Percentiles rank a stretch among this genome's conserved stretches.
Conservation (phyloP, 2,888 invertebrate species). For the Ptilodon capucinus region DNA sequence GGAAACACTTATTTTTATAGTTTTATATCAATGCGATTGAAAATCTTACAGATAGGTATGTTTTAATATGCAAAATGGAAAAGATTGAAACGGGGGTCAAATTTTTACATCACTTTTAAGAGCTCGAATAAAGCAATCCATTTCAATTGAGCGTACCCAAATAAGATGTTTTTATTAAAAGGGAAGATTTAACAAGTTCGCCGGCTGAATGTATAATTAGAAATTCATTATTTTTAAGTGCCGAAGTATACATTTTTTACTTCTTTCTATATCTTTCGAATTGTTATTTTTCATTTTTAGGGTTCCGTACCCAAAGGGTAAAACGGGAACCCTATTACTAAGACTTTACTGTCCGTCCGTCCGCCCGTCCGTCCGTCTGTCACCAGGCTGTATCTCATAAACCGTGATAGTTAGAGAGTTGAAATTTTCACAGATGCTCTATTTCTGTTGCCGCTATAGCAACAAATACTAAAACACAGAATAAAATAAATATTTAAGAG, state of each 20-base stretch:
- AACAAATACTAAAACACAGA: too few species aligned
- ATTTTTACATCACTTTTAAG: neutral
- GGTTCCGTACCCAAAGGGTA: too few species aligned
- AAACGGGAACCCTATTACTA: too few species aligned
- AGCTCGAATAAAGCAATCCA: slow-evolving; percentile 16
- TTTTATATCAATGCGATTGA: too few species aligned
- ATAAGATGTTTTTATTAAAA: slow-evolving; percentile 35
- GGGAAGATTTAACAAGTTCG: slow-evolving; percentile 33
- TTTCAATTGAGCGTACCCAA: slow-evolving; percentile 12
- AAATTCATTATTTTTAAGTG: slow-evolving; percentile 51
- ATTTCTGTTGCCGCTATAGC: too few species aligned
- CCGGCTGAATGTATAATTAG: slow-evolving; percentile 51
- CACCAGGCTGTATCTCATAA: too few species aligned
- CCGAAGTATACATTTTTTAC: slow-evolving; percentile 36
- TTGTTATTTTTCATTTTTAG: slow-evolving; percentile 47
- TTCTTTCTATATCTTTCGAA: slow-evolving; percentile 14
- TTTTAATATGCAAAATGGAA: neutral
- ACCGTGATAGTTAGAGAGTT: too few species aligned
- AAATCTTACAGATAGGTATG: too few species aligned
- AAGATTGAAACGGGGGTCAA: neutral
- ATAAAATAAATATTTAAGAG: too few species aligned
- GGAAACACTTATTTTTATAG: neutral
- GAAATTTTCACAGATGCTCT: too few species aligned
- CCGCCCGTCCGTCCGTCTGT: too few species aligned
- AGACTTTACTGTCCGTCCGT: too few species aligned